Conservation (phyloP, 2,113 vertebrate genomes). For the Uropsilus gracilis region DNA sequence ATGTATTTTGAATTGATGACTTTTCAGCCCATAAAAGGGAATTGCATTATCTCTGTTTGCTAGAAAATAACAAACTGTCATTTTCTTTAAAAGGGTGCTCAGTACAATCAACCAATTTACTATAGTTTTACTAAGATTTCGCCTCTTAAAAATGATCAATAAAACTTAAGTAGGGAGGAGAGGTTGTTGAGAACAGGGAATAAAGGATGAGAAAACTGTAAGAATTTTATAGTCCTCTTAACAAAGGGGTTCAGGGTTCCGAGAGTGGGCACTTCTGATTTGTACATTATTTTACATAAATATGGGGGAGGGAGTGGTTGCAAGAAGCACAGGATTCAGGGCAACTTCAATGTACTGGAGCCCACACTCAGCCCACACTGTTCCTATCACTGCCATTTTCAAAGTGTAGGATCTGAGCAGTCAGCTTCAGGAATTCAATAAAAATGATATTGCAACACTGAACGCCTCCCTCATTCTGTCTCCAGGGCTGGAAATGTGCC, state of each 20-base stretch:
- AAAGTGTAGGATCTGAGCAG: not conserved
- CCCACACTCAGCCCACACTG: not conserved
- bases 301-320: not conserved
- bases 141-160: slow-evolving; percentile 44
- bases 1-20: slow-evolving; percentile 37
- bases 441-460: slow-evolving; percentile 8
- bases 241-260: not conserved
- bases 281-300: not conserved
- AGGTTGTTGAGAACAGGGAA: not conserved
- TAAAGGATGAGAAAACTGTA: slow-evolving; percentile 44
- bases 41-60: slow-evolving; percentile 47
- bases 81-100: slow-evolving; percentile 59
- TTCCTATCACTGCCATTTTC: slow-evolving; percentile 15
- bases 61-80: not conserved
- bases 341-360: not conserved
- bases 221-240: not conserved
- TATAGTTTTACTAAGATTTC: slow-evolving; percentile 55
- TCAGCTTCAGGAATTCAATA: not conserved
- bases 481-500: not conserved
- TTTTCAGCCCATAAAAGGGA: slow-evolving; percentile 46
- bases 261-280: not conserved
- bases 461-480: not conserved
- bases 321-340: not conserved
- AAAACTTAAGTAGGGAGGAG: not conserved
- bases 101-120: not conserved